phyloP scores from a whole-genome alignment of 2,888 invertebrate genomes.

The Idaea biselata region DNA sequence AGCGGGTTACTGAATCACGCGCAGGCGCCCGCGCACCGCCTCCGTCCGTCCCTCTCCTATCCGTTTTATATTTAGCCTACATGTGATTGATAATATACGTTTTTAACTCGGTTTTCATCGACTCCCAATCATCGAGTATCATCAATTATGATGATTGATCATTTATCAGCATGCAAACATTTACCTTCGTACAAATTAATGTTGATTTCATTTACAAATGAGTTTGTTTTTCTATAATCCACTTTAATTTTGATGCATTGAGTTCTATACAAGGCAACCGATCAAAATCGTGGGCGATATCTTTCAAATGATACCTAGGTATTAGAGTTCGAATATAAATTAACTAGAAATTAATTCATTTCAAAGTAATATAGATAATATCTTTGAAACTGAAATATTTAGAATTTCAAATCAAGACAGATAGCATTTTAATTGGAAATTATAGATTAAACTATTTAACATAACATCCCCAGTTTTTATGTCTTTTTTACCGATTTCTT shows the following conservation, averaged over 20 bases:
- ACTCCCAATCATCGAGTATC: conserved; percentile 16
- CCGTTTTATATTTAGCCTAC: conserved; percentile 16
- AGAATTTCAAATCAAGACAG: background rate
- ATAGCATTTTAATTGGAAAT: background rate
- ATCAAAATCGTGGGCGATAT: background rate
- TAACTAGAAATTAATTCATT: background rate
- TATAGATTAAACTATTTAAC: background rate
- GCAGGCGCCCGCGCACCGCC: conserved; percentile 26
- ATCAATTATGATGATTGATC: conserved; percentile 17
- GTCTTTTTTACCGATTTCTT: background rate
- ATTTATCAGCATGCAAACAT: conserved; percentile 7
- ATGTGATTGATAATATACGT: conserved; percentile 23
- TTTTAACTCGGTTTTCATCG: conserved; percentile 18
- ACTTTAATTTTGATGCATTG: background rate
- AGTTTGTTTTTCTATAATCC: background rate
- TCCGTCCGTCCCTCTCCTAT: conserved; percentile 19
- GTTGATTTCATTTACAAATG: background rate
- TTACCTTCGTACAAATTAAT: background rate
- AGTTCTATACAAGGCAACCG: background rate
- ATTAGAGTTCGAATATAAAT: background rate
- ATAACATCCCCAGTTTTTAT: background rate
- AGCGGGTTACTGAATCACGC: conserved; percentile 64
- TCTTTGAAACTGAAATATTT: background rate
- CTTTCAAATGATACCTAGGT: background rate
- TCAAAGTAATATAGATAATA: background rate